Evolutionary conservation across 2,888 invertebrate genomes (phyloP), one percentile per base, ranked within the genome.

Genomic region (Uropetala carovei): DNA sequence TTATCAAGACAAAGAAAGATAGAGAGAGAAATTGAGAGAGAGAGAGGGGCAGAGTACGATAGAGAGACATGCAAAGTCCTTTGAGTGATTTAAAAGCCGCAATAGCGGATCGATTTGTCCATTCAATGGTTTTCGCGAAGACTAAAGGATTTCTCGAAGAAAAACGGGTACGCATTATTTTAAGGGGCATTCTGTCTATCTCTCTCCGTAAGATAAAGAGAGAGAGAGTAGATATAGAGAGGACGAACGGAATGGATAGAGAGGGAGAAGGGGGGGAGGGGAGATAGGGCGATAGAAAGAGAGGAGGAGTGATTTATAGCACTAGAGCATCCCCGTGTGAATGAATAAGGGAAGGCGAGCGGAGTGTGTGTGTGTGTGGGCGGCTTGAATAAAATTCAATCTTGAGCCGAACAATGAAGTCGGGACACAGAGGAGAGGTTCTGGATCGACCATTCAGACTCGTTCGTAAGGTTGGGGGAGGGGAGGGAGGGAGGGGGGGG

Each of bases 361-460:
- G 16, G 11, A 83, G 83, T 18, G 57, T 43, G 18, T 18, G 18
- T 18, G 18, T n/a, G 64, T n/a, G 89, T 64, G 89, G 64, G 89
- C 56, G 64, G 89, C 14, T 56, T 89, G 89, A 68, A 68, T 89
- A 89, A 89, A 89, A 89, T 89, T 89, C 89, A 64, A 89, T 89
- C 89, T 89, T 43, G 43, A 68, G 89, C 43, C 43, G 89, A 68
- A 89, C 89, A 89, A 89, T 89, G 89, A 89, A 89, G 89, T 89
- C 56, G 89, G n/a, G 16, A 57, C 57, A 27, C 83, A 43, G 43
- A 43, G 43, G 43, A 43, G 75, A 27, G 75, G 75, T 27, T 27
- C 22, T 75, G 68, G 68, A 68, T 68, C 68, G 68, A 22, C 75
- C 75, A 75, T 75, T 75, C 75, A 75, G 22, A 68, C 22, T 22